Evolutionary conservation across 1,140 invertebrate genomes (phyloP).

Genomic region (Drosophila tristis): DNA sequence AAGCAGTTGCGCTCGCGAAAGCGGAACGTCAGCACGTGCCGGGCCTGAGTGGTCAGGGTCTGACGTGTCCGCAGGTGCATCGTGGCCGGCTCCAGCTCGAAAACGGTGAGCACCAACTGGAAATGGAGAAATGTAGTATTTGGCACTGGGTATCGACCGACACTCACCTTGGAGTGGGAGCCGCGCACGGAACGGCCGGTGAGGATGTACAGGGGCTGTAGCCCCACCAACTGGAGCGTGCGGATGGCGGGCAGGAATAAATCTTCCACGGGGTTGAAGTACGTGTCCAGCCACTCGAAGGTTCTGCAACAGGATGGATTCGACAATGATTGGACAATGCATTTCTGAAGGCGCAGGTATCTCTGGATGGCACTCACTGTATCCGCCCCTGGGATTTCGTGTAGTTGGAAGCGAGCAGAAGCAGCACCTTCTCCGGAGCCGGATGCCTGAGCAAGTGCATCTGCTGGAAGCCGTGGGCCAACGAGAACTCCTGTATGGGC

Average conservation of each 20-base stretch:
- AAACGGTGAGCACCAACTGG: conserved; percentile 62
- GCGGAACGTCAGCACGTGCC: conserved; percentile 40
- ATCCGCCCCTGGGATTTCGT: conserved; percentile 34
- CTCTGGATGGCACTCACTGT: no score
- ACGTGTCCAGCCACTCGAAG: conserved; percentile 74
- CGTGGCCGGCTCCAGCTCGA: conserved; percentile 41
- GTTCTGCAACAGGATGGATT: conserved; percentile 39
- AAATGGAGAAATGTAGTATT: neutral
- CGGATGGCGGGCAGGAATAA: conserved; percentile 59
- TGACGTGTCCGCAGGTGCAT: conserved; percentile 53
- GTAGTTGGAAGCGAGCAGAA: conserved; percentile 57
- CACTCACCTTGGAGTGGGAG: conserved; percentile 57
- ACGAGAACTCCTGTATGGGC: conserved; percentile 69
- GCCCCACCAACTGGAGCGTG: conserved; percentile 58
- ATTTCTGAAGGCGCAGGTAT: no score
- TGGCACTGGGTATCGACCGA: neutral
- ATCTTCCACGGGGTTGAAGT: conserved; percentile 75
- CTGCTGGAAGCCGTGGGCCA: conserved; percentile 53
- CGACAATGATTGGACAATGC: no score
- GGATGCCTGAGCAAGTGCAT: conserved; percentile 57
- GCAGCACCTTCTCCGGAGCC: conserved; percentile 53
- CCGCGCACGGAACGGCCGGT: conserved; percentile 51
- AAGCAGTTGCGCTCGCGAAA: conserved; percentile 64
- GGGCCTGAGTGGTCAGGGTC: conserved; percentile 58
- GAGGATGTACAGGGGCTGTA: conserved; percentile 54